Conservation (phyloP, 37 sponge, comb jelly and placozoan genomes). For the Bolinopsis microptera region DNA sequence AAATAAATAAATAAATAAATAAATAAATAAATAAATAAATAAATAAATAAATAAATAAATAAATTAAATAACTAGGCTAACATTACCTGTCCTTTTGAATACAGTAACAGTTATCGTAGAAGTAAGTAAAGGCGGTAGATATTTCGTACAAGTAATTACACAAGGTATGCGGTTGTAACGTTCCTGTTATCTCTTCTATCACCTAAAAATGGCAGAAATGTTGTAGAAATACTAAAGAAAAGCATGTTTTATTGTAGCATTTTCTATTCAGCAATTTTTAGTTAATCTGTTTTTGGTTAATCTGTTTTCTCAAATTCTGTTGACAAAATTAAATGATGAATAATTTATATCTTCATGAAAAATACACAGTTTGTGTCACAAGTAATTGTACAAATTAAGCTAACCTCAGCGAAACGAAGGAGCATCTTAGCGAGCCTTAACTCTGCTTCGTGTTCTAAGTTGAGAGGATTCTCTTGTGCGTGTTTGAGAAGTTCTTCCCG, state of each 20-base stretch:
- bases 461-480: slow-evolving; percentile 69
- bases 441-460: slow-evolving; percentile 81
- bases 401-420: slow-evolving; percentile 87
- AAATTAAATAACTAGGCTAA: no score
- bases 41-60: no score
- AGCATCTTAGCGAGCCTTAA: slow-evolving; percentile 86
- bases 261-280: no score
- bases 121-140: slow-evolving; percentile 85
- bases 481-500: slow-evolving; percentile 72
- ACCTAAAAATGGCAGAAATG: no score
- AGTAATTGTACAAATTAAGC: no score
- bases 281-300: no score
- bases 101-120: slow-evolving; percentile 97
- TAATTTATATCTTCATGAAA: not conserved
- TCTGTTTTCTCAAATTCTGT: no score
- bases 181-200: slow-evolving; percentile 50
- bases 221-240: no score
- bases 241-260: no score
- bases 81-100: slow-evolving; percentile 80
- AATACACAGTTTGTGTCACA: not conserved
- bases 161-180: slow-evolving; percentile 79
- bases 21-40: no score
- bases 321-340: no score
- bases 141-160: slow-evolving; percentile 95
- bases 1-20: no score